phyloP scores from a whole-genome alignment of 1,140 invertebrate genomes.

The Eumeta japonica region DNA sequence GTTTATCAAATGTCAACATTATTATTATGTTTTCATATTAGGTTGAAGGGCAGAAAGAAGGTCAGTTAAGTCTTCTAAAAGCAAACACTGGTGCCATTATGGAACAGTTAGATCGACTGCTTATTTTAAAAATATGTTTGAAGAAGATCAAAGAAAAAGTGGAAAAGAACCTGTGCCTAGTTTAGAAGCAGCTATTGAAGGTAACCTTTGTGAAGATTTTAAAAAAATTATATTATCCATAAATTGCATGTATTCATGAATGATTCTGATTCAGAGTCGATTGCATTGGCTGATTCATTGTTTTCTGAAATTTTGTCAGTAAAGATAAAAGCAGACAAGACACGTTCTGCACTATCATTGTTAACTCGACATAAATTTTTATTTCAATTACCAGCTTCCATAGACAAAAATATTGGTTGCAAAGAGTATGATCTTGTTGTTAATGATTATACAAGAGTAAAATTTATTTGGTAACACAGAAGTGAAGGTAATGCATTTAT shows the following conservation, averaged over 20 bases:
- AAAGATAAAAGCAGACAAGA: conserved; percentile 94
- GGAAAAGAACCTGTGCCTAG: conserved; percentile 74
- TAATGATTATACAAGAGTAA: conserved; percentile 95
- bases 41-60: conserved; percentile 85
- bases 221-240: conserved; percentile 1
- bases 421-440: conserved; percentile 97
- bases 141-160: conserved; percentile 74
- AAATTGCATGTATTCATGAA: conserved; percentile 62
- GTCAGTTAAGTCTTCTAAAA: conserved; percentile 90
- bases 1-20: too few relatives aligned
- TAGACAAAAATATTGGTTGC: conserved; percentile 90
- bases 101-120: conserved; percentile 84
- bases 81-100: conserved; percentile 87
- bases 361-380: conserved; percentile 85
- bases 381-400: conserved; percentile 91
- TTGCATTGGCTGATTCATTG: conserved; percentile 86
- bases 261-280: conserved; percentile 87
- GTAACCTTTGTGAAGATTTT: conserved; percentile 76
- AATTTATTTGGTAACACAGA: conserved; percentile 95
- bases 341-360: conserved; percentile 89
- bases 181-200: conserved; percentile 76
- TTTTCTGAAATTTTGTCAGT: conserved; percentile 92
- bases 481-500: conserved; percentile 69
- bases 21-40: conserved; percentile 13
- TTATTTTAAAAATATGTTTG: conserved; percentile 81